Evolutionary conservation across 2,888 invertebrate genomes (phyloP), one percentile per base, ranked within the genome.

Genomic region (Drosophila limbata): DNA sequence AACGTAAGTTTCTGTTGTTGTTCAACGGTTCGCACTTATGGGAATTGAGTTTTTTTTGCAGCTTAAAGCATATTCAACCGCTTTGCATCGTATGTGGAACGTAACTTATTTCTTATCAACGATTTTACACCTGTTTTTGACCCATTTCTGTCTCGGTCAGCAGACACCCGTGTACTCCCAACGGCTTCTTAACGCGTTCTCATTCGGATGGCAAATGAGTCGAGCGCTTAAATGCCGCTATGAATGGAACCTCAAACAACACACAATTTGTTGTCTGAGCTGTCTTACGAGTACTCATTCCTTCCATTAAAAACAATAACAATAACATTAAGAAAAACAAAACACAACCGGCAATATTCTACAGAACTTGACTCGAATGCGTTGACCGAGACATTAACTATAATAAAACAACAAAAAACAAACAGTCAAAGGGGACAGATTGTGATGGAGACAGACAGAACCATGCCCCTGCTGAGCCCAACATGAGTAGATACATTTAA

Each of bases 341-440:
- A 56, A 39, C 25, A 73, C 17, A 56, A 66, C 55, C 28, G 63
- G 42, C 65, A 69, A 37, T 53, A 42, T 56, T 62, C 73, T 71
- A 73, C 75, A 90, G 88, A 88, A 88, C 84, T 89, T 81, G 83
- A 90, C 79, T 90, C 74, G 79, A 83, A 78, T 79, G 73, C 87
- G 79, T 78, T 90, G 87, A 87, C 88, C 87, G 81, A 88, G 89
- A 90, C 88, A 84, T 86, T 81, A 85, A 71, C 73, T 69, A 78
- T 71, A 59, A 76, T 67, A 56, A 70, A 72, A 63, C 15, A 28
- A 35, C 25, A 10, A n/a, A 28, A 48, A 50, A 57, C 45, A 45
- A 13, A 60, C 51, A 69, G 68, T 66, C 68, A 79, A 57, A 72
- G 61, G 56, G 55, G 66, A 56, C 64, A 57, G 40, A 28, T 17